Conservation (phyloP, 2,888 invertebrate genomes). For the Calliopum simillimum region DNA sequence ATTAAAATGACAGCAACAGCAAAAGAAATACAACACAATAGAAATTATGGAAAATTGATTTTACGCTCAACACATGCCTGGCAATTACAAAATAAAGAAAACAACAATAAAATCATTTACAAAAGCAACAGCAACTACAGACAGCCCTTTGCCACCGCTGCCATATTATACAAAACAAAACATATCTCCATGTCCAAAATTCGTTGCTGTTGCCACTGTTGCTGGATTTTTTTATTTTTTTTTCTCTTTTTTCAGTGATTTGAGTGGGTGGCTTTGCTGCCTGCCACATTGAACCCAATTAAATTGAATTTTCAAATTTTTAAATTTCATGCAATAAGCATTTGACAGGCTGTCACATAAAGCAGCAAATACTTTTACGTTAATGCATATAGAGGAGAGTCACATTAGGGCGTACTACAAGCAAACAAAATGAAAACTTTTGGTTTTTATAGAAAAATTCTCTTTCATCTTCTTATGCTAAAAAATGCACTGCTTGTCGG, state of each 20-base stretch:
- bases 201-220: no score
- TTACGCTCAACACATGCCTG: neutral
- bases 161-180: no score
- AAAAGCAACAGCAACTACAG: neutral
- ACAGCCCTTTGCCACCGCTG: neutral
- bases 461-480: no score
- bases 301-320: constrained; percentile 24
- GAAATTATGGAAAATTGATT: constrained; percentile 26
- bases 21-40: constrained; percentile 22
- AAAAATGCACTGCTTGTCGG: no score
- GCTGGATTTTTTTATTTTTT: no score
- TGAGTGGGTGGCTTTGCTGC: neutral
- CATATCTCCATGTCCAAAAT: no score
- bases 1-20: constrained; percentile 41
- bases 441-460: no score
- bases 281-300: constrained; percentile 34
- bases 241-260: no score
- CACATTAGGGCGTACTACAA: no score
- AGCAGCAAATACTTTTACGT: neutral
- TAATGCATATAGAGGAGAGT: neutral
- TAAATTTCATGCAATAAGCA: neutral
- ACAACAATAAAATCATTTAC: neutral
- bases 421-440: no score
- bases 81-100: neutral
- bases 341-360: constrained; percentile 4